Percentiles rank a stretch among this genome's conserved stretches.
Conservation (phyloP, 2,797 vertebrate genomes). For the Arremon aurantiirostris region DNA sequence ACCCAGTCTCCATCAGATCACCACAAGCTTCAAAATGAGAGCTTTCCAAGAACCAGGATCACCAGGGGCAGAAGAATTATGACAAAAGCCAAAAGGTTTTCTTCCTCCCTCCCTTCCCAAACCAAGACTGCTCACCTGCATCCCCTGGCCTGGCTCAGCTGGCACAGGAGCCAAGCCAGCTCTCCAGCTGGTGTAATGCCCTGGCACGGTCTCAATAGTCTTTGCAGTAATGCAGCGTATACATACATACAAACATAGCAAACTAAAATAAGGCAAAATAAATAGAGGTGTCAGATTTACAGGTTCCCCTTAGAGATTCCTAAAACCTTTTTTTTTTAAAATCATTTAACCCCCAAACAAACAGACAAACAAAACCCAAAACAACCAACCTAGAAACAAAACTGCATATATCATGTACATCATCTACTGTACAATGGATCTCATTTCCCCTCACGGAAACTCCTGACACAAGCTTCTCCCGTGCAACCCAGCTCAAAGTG, state of each 20-base stretch:
- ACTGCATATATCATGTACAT: constrained; percentile 83
- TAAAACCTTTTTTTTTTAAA: constrained; percentile 64
- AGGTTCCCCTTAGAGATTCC: constrained; percentile 80
- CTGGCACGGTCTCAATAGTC: constrained; percentile 73
- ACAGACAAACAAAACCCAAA: constrained; percentile 11
- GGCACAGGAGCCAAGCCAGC: neutral
- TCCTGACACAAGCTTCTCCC: constrained; percentile 19
- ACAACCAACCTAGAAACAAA: constrained; percentile 73
- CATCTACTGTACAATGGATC: constrained; percentile 79
- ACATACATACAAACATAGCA: constrained; percentile 88
- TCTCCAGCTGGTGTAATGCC: constrained; percentile 49
- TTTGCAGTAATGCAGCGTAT: constrained; percentile 82
- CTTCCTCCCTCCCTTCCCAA: neutral
- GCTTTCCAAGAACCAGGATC: neutral
- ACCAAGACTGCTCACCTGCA: neutral
- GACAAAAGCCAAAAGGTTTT: neutral
- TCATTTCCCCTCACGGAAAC: constrained; percentile 18
- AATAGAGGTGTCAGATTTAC: constrained; percentile 90
- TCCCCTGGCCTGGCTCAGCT: neutral
- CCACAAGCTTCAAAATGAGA: neutral
- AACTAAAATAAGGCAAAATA: constrained; percentile 92
- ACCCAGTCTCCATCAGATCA: neutral
- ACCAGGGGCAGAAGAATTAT: neutral
- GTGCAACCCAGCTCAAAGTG: neutral
- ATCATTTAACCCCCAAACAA: constrained; percentile 50